These are phyloP conservation scores for Heteromyza rotundicornis DNA, from an alignment of 2,888 invertebrate species.

Conservation along the genomic window DNA sequence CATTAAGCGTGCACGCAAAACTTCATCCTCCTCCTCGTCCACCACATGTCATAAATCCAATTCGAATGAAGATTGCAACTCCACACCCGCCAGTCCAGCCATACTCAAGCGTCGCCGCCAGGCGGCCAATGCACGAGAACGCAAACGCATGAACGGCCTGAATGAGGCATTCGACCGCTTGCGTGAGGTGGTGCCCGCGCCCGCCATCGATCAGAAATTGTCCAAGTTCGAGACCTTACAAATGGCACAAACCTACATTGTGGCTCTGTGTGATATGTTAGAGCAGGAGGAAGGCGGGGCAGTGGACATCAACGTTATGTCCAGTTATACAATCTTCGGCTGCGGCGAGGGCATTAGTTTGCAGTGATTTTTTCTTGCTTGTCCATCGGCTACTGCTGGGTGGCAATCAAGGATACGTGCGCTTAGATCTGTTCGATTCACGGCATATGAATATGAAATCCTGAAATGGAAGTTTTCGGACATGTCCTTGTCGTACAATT, in stretches of 20 bases:
- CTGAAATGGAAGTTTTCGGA: too few relatives aligned
- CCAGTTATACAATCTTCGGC: constrained; percentile 38
- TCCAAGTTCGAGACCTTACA: constrained; percentile 81
- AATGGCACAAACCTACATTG: constrained; percentile 80
- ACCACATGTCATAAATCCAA: not conserved
- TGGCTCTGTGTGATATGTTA: constrained; percentile 72
- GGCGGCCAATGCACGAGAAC: constrained; percentile 77
- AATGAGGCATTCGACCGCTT: constrained; percentile 78
- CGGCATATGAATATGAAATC: too few relatives aligned
- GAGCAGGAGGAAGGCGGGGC: too few relatives aligned
- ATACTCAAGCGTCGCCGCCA: constrained; percentile 69
- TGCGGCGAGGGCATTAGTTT: constrained; percentile 32
- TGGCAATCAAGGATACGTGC: too few relatives aligned
- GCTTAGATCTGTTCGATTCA: too few relatives aligned
- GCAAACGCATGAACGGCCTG: constrained; percentile 77
- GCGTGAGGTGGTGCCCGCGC: constrained; percentile 74
- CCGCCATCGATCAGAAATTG: constrained; percentile 74
- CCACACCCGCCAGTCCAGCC: constrained; percentile 65
- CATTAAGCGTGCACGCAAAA: constrained; percentile 7
- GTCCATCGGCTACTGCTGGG: too few relatives aligned
- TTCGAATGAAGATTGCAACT: constrained; percentile 1
- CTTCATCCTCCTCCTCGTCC: constrained; percentile 1
- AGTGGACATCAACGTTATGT: constrained; percentile 34
- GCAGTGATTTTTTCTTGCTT: too few relatives aligned
- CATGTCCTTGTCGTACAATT: too few relatives aligned